phyloP scores from a whole-genome alignment of 2,797 vertebrate species.

The Chelon labrosus region DNA sequence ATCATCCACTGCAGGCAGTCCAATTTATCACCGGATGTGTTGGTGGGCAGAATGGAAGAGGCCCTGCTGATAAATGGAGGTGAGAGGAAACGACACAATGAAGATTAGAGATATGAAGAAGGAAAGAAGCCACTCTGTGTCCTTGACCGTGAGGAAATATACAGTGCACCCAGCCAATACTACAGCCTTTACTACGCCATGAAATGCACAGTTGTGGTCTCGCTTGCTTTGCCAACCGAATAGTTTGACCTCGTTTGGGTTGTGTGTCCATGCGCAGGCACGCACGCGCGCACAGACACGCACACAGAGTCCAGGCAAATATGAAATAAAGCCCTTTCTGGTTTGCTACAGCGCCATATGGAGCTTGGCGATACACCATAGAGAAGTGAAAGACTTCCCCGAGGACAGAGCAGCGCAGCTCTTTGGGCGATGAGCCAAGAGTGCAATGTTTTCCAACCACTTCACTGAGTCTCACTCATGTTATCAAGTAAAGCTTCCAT shows the following conservation, averaged over 20 bases:
- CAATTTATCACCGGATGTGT: conserved; percentile 55
- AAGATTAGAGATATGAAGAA: conserved; percentile 41
- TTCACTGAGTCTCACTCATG: conserved; percentile 39
- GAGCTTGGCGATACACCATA: conserved; percentile 30
- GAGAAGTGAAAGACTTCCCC: conserved; percentile 42
- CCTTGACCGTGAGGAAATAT: conserved; percentile 50
- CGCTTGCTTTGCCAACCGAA: conserved; percentile 23
- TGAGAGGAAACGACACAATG: conserved; percentile 40
- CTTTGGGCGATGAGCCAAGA: conserved; percentile 47
- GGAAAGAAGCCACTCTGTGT: conserved; percentile 12
- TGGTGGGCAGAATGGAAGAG: conserved; percentile 37
- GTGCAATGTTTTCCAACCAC: conserved; percentile 48
- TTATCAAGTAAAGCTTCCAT: conserved; percentile 29
- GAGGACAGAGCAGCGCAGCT: conserved; percentile 45
- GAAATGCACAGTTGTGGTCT: conserved; percentile 30
- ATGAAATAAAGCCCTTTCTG: conserved; percentile 38
- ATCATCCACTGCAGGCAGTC: conserved; percentile 33
- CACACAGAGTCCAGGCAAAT: conserved; percentile 20
- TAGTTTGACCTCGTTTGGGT: conserved; percentile 55
- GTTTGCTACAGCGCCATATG: conserved; percentile 48
- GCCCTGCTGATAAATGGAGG: conserved; percentile 45
- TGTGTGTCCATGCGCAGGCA: not conserved
- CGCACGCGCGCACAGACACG: not conserved
- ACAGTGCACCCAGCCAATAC: not conserved
- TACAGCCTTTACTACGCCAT: not conserved